Base-by-base conservation (phyloP, 1,140 invertebrate genomes). In the Pogonus chalceus region DNA sequence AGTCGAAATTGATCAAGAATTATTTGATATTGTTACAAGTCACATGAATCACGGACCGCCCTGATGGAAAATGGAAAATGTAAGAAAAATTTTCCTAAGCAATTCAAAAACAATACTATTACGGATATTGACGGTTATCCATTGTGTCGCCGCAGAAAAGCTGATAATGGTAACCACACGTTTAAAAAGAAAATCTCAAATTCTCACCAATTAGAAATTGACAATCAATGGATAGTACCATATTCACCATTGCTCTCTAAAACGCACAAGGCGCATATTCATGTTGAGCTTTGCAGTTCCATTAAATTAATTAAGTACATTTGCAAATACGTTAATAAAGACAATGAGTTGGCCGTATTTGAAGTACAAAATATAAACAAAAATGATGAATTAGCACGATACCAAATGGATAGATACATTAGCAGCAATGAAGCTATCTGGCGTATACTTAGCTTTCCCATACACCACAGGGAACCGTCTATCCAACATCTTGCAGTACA, bases 31-130 rank as follows among this genome's bases (percentile, higher is more conserved):
- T 52, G 65, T 76, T 16, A 69, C 47, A 3, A 70, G 62, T 52
- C 54, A 69, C 56, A 79, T 78, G 73, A 71, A 76, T 60, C 72
- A 77, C 66, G 72, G 72, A 31, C 72, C 69, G 2, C 76, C 72
- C 59, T 71, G 70, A 60, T 58, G 54, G 35, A 46, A 10, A 51
- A 62, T 53, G 56, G 53, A 56, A 59, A 58, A 58, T 58, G 58
- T 51, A 58, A n/a, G 52, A 63, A 56, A 56, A 49, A 55, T 52
- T 64, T 58, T 57, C 66, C 60, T 43, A 55, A 54, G 14, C n/a
- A n/a, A n/a, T n/a, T n/a, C n/a, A n/a, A n/a, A n/a, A n/a, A n/a
- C n/a, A n/a, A n/a, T n/a, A n/a, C n/a, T n/a, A n/a, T n/a, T n/a
- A n/a, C n/a, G n/a, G n/a, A n/a, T n/a, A n/a, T n/a, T n/a, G n/a